Evolutionary conservation across 2,888 invertebrate species (phyloP).

Genomic region (Harpalus rubripes): DNA sequence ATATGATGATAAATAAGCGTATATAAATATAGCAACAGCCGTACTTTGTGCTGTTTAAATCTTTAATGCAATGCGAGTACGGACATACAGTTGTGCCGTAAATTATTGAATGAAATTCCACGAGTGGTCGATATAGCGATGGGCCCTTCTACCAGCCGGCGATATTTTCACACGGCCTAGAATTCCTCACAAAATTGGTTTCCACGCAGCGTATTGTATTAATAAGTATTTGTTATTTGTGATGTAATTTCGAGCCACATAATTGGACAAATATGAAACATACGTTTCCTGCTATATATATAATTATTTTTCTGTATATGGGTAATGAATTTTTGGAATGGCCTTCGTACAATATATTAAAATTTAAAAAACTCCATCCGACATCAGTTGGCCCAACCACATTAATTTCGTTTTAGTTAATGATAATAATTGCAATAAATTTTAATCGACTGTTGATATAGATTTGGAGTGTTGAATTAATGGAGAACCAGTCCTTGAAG

Average conservation of each 20-base stretch:
- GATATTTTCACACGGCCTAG: slow-evolving; percentile 47
- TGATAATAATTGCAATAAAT: no score
- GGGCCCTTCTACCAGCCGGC: slow-evolving; percentile 21
- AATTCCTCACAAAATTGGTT: slow-evolving; percentile 44
- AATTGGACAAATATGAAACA: not conserved
- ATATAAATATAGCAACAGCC: slow-evolving; percentile 54
- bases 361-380: no score
- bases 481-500: no score
- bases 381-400: no score
- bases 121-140: slow-evolving; percentile 49
- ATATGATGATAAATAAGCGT: slow-evolving; percentile 34
- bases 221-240: slow-evolving; percentile 57
- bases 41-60: slow-evolving; percentile 53
- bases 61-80: slow-evolving; percentile 41
- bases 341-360: not conserved
- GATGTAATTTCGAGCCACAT: slow-evolving; percentile 31
- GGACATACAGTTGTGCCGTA: slow-evolving; percentile 56
- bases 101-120: slow-evolving; percentile 54
- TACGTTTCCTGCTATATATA: not conserved
- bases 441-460: no score
- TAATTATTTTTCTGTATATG: not conserved
- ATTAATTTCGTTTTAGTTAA: no score
- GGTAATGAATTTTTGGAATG: not conserved
- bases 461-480: no score
- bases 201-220: slow-evolving; percentile 56